phyloP scores from a whole-genome alignment of 2,797 vertebrate species.

The Sphaeramia orbicularis region DNA sequence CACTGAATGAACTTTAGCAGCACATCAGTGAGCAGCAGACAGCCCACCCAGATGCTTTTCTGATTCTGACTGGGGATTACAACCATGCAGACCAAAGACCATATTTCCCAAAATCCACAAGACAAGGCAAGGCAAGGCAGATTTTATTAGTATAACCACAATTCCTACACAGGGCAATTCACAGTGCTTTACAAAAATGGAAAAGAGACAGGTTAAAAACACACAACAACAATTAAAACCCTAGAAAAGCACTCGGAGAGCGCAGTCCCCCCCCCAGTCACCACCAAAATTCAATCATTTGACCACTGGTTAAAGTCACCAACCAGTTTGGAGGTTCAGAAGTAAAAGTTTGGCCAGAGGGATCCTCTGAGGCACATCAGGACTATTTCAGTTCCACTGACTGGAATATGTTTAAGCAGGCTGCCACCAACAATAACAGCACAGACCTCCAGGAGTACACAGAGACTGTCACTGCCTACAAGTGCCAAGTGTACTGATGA shows the following conservation, averaged over 20 bases:
- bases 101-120: neutral
- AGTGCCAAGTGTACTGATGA: neutral
- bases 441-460: conserved; percentile 22
- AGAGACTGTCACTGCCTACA: conserved; percentile 1
- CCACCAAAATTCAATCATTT: too few relatives aligned
- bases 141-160: too few relatives aligned
- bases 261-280: too few relatives aligned
- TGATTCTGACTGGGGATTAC: conserved; percentile 22
- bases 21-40: conserved; percentile 40
- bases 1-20: conserved; percentile 1
- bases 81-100: conserved; percentile 25
- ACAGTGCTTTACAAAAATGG: too few relatives aligned
- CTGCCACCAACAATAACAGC: neutral
- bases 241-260: too few relatives aligned
- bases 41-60: conserved; percentile 12
- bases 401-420: too few relatives aligned
- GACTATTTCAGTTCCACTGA: neutral
- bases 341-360: neutral
- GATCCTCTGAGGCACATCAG: neutral
- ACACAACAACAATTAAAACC: too few relatives aligned
- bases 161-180: too few relatives aligned
- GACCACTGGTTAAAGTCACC: too few relatives aligned
- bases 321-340: neutral
- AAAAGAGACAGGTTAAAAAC: too few relatives aligned
- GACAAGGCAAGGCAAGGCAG: too few relatives aligned